phyloP scores from a whole-genome alignment of 2,797 vertebrate genomes.

The Acipenser oxyrinchus region DNA sequence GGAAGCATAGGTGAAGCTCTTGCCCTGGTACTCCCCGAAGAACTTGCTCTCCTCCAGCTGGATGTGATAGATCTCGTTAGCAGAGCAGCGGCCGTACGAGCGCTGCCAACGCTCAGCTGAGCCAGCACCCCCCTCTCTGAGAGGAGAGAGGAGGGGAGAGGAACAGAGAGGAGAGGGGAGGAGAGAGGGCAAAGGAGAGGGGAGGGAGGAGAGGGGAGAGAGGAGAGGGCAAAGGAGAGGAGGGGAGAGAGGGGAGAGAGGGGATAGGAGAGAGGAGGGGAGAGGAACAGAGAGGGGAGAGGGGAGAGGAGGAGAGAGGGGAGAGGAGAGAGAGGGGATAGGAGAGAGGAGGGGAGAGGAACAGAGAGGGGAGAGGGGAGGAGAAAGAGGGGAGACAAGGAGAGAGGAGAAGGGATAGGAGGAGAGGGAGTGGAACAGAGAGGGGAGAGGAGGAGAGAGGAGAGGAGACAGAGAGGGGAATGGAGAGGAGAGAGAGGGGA shows the following conservation, averaged over 20 bases:
- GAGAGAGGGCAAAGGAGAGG: conserved; percentile 17
- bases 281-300: not conserved
- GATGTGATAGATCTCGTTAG: conserved; percentile 76
- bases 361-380: not conserved
- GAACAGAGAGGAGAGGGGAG: not conserved
- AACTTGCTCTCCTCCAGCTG: conserved; percentile 76
- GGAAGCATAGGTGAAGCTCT: conserved; percentile 76
- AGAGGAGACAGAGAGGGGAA: too few species aligned
- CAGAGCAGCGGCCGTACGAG: conserved; percentile 71
- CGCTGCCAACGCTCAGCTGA: conserved; percentile 73
- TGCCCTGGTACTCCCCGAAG: conserved; percentile 76
- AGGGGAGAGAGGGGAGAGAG: too few species aligned
- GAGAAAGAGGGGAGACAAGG: not conserved
- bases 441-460: too few species aligned
- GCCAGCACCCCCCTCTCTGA: conserved; percentile 57
- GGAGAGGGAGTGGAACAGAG: too few species aligned
- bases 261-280: not conserved
- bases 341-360: not conserved
- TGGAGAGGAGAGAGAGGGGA: too few species aligned
- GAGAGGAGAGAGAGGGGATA: not conserved
- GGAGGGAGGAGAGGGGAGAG: not conserved
- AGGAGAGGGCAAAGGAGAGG: conserved; percentile 13
- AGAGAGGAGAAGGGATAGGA: too few species aligned
- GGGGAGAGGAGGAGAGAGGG: not conserved
- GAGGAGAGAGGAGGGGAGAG: conserved; percentile 11